Conservation (phyloP, 2,797 vertebrate genomes). For the Menidia menidia region DNA sequence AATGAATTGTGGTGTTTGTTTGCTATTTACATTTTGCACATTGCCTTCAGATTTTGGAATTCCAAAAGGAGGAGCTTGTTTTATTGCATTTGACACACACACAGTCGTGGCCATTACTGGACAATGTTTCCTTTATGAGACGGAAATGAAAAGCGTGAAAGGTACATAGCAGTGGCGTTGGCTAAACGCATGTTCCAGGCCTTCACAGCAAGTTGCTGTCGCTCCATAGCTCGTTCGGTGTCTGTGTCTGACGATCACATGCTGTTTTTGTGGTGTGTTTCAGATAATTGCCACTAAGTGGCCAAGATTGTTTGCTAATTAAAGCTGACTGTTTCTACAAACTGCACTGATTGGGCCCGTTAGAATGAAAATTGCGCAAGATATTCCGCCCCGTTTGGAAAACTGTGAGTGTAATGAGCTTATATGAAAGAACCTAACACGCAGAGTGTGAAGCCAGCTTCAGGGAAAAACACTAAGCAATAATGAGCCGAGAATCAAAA, state of each 20-base stretch:
- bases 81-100: too few relatives aligned
- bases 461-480: not conserved
- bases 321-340: not conserved
- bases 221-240: not conserved
- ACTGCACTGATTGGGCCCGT: not conserved
- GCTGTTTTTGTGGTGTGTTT: slow-evolving; percentile 2
- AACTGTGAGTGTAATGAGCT: not conserved
- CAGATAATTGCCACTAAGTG: slow-evolving; percentile 5
- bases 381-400: not conserved
- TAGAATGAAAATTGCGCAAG: not conserved
- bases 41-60: not conserved
- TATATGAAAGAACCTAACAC: not conserved
- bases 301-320: slow-evolving; percentile 1
- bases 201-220: not conserved
- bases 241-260: not conserved
- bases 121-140: too few relatives aligned
- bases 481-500: not conserved
- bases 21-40: not conserved
- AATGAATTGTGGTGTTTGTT: not conserved
- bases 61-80: not conserved
- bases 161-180: not conserved
- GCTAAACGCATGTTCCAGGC: not conserved
- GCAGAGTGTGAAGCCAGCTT: not conserved
- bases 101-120: too few relatives aligned
- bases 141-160: not conserved